A percentile compares a stretch with the other conserved stretches of the same genome.
Evolutionary conservation across 2,113 vertebrate genomes (phyloP).

Genomic region (Campylomormyrus numenius): DNA sequence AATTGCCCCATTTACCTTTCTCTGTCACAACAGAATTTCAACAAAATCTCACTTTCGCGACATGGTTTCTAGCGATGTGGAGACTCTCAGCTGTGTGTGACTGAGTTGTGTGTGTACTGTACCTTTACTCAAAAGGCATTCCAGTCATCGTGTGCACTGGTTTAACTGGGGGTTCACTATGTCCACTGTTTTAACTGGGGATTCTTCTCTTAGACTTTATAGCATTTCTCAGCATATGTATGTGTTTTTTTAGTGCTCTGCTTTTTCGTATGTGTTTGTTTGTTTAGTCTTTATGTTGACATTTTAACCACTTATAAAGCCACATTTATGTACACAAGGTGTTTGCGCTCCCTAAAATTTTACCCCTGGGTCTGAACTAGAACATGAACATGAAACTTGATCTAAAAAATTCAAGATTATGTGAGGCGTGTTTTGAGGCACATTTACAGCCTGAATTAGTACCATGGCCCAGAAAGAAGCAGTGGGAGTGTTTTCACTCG

Average conservation of each 20-base stretch:
- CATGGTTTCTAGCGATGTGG: not conserved
- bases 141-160: not conserved
- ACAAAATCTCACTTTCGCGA: not conserved
- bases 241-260: not conserved
- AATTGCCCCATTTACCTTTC: not conserved
- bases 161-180: not conserved
- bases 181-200: not conserved
- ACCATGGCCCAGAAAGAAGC: not conserved
- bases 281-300: not conserved
- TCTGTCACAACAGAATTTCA: not conserved
- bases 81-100: not conserved
- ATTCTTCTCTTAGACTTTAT: not conserved
- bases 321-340: not conserved
- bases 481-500: not conserved
- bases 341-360: not conserved
- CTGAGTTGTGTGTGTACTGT: not conserved
- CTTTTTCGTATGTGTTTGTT: not conserved
- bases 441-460: not conserved
- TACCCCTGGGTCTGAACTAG: not conserved
- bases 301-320: not conserved
- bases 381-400: not conserved
- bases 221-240: not conserved
- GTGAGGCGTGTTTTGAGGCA: not conserved
- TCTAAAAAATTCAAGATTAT: not conserved
- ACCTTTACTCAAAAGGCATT: not conserved